These are phyloP conservation scores for Drosophila pseudoobscura DNA, from an alignment of 1,140 invertebrate species.

Conservation along the genomic window DNA sequence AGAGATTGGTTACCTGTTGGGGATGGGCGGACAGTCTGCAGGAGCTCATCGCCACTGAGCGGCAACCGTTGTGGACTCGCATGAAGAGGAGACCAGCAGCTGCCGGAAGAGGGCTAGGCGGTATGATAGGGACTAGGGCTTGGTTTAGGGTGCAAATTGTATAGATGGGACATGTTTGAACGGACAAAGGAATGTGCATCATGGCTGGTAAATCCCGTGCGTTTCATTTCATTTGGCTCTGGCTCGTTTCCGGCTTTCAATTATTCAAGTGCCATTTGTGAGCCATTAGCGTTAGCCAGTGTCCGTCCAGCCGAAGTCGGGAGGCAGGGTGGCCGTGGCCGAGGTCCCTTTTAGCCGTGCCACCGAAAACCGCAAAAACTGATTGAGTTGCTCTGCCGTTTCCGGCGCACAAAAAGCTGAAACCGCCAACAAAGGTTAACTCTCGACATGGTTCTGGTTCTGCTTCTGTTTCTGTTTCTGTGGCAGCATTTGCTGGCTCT, in stretches of 20 bases:
- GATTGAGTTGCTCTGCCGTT: constrained; percentile 59
- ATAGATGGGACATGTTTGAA: too few species aligned
- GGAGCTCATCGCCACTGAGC: constrained; percentile 84
- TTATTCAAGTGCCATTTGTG: constrained; percentile 70
- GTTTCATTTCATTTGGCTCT: constrained; percentile 33
- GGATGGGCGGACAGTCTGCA: too few species aligned
- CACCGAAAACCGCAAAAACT: constrained; percentile 65
- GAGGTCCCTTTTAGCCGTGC: constrained; percentile 33
- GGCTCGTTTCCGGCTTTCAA: constrained; percentile 55
- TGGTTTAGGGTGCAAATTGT: too few species aligned
- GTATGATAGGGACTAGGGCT: too few species aligned
- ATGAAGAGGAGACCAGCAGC: too few species aligned
- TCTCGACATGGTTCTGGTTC: constrained; percentile 53
- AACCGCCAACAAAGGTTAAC: constrained; percentile 66
- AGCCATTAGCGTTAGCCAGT: constrained; percentile 55
- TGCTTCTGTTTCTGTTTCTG: constrained; percentile 16
- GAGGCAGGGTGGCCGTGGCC: too few species aligned
- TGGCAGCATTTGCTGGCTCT: constrained; percentile 6
- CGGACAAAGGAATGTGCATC: neutral
- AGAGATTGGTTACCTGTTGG: too few species aligned
- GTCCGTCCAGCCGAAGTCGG: neutral
- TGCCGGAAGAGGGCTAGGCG: too few species aligned
- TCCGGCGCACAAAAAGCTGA: constrained; percentile 57
- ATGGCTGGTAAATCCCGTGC: constrained; percentile 24
- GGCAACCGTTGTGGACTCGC: constrained; percentile 81